phyloP scores from a whole-genome alignment of 2,797 vertebrate genomes.

The Anas bernieri region DNA sequence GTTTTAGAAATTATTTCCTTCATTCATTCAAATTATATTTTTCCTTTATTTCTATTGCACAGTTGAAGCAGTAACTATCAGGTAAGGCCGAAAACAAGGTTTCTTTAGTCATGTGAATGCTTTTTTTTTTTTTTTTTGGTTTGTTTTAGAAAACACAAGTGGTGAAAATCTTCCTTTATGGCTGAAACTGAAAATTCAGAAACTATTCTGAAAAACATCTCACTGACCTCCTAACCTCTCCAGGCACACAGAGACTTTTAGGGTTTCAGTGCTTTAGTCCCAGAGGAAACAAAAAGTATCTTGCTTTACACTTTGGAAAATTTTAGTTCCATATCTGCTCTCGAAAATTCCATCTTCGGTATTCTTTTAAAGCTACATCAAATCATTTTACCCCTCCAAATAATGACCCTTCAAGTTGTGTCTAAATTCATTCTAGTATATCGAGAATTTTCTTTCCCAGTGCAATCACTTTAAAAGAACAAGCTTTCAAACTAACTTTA shows the following conservation, averaged over 20 bases:
- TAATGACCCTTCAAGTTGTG: background rate
- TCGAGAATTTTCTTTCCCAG: background rate
- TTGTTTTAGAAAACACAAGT: background rate
- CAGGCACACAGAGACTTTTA: background rate
- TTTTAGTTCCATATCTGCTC: background rate
- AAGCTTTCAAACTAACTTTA: background rate
- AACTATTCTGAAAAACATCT: background rate
- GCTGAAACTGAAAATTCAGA: constrained; percentile 17
- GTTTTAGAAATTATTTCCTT: background rate
- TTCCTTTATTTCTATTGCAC: background rate
- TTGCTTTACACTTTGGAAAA: background rate
- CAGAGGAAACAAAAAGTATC: background rate
- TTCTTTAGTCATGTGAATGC: background rate
- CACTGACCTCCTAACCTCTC: background rate
- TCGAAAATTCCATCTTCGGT: background rate
- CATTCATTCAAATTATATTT: background rate
- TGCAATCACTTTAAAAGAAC: background rate
- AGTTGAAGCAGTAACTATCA: background rate
- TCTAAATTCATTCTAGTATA: background rate
- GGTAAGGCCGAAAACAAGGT: background rate
- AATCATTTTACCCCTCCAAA: background rate
- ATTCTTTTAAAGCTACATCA: background rate
- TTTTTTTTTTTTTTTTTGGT: background rate
- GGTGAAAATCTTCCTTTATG: background rate
- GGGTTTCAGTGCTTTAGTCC: background rate